Conservation (phyloP, 2,797 vertebrate genomes). For the Lithobates pipiens region DNA sequence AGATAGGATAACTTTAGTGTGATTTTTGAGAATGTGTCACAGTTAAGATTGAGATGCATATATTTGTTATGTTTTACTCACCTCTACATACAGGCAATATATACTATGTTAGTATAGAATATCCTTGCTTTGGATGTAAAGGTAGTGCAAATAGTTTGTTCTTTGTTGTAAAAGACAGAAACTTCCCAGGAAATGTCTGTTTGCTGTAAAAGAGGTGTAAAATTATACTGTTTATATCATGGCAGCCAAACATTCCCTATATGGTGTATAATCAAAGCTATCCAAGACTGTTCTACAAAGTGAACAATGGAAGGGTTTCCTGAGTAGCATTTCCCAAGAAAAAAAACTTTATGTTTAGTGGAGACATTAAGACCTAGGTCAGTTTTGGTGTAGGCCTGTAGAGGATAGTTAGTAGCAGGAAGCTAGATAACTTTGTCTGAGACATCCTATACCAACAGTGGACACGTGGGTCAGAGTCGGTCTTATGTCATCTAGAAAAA, state of each 20-base stretch:
- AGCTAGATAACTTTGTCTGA: conserved; percentile 3
- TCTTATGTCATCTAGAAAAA: neutral
- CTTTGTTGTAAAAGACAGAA: conserved; percentile 42
- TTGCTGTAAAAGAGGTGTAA: conserved; percentile 57
- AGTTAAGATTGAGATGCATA: too few relatives aligned
- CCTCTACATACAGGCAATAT: neutral
- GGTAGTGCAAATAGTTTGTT: conserved; percentile 7
- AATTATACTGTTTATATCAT: conserved; percentile 59
- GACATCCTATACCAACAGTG: conserved; percentile 9
- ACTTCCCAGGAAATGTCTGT: conserved; percentile 57
- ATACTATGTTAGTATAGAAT: neutral
- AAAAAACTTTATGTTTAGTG: conserved; percentile 28
- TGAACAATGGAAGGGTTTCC: conserved; percentile 59
- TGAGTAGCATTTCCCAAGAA: conserved; percentile 48
- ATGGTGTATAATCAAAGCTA: conserved; percentile 55
- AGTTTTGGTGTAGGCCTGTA: conserved; percentile 25
- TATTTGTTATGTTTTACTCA: too few relatives aligned
- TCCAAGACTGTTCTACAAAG: conserved; percentile 51
- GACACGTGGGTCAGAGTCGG: conserved; percentile 4
- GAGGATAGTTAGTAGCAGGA: conserved; percentile 20
- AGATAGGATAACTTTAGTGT: too few relatives aligned
- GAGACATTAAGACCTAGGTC: conserved; percentile 32
- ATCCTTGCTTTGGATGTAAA: neutral
- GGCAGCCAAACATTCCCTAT: conserved; percentile 53
- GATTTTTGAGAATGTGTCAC: too few relatives aligned